Percentiles rank a stretch among this genome's conserved stretches.
Conservation (phyloP, 2,888 invertebrate species). For the Argynnis bischoffii region DNA sequence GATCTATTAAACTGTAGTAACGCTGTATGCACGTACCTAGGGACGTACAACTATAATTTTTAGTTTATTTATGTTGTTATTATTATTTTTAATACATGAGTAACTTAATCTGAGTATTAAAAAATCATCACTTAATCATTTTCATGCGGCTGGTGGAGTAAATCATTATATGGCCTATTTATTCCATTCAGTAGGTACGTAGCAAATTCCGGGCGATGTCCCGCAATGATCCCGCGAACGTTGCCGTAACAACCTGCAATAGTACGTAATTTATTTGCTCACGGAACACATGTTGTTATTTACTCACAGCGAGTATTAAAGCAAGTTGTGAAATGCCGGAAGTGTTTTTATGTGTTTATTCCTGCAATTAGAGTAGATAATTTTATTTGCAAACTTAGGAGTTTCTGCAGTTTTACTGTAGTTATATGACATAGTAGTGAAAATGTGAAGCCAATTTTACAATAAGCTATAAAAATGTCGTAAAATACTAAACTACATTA, state of each 20-base stretch:
- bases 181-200: not conserved
- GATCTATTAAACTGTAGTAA: no score
- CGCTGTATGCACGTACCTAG: no score
- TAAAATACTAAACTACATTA: no score
- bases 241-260: conserved; percentile 2
- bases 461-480: no score
- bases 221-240: conserved; percentile 14
- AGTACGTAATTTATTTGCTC: conserved; percentile 14
- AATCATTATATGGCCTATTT: not conserved
- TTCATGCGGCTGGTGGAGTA: not conserved
- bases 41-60: no score
- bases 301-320: conserved; percentile 11
- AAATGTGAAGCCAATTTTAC: no score
- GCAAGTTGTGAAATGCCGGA: conserved; percentile 2
- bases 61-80: no score
- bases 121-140: no score
- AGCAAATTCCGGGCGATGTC: conserved; percentile 1
- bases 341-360: conserved; percentile 16
- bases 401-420: no score
- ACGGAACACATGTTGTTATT: conserved; percentile 14
- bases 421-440: no score
- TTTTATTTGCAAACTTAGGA: not conserved
- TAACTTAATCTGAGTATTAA: no score
- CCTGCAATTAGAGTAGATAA: not conserved
- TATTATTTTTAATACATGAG: no score